Evolutionary conservation across 2,113 vertebrate genomes (phyloP).

Genomic region (Toxostoma redivivum): DNA sequence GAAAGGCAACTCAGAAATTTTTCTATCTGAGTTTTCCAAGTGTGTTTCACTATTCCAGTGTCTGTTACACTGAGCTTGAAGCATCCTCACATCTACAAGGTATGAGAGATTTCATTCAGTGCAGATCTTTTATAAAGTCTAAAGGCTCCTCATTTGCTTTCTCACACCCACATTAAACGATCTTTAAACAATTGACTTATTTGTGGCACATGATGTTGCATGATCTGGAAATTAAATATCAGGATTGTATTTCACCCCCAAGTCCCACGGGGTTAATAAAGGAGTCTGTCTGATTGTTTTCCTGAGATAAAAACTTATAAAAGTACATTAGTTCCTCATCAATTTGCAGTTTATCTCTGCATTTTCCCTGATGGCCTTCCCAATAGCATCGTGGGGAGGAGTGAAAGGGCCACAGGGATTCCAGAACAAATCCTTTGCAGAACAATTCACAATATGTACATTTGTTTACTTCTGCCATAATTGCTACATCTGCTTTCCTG

Average conservation of each 20-base stretch:
- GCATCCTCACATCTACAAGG: not conserved
- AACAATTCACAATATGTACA: conserved; percentile 5
- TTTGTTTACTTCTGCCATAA: conserved; percentile 20
- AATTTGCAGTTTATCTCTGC: not conserved
- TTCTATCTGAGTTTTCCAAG: not conserved
- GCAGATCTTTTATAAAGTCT: not conserved
- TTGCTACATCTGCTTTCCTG: conserved; percentile 11
- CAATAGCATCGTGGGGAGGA: not conserved
- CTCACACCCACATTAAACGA: not conserved
- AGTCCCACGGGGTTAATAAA: not conserved
- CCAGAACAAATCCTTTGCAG: not conserved
- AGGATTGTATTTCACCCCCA: not conserved
- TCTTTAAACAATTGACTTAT: not conserved
- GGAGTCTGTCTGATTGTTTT: not conserved
- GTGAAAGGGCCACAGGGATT: not conserved
- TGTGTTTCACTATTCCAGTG: not conserved
- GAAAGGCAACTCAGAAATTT: not conserved
- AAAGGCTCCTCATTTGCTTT: not conserved
- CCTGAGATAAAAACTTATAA: not conserved
- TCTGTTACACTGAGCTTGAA: not conserved
- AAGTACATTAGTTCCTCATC: conserved; percentile 9
- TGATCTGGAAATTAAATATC: not conserved
- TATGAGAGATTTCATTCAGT: not conserved
- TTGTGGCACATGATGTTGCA: not conserved
- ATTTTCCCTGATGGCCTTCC: not conserved